A percentile compares a stretch with the other conserved stretches of the same genome.
phyloP scores from a whole-genome alignment of 1,140 invertebrate species.

The Linepithema humile region DNA sequence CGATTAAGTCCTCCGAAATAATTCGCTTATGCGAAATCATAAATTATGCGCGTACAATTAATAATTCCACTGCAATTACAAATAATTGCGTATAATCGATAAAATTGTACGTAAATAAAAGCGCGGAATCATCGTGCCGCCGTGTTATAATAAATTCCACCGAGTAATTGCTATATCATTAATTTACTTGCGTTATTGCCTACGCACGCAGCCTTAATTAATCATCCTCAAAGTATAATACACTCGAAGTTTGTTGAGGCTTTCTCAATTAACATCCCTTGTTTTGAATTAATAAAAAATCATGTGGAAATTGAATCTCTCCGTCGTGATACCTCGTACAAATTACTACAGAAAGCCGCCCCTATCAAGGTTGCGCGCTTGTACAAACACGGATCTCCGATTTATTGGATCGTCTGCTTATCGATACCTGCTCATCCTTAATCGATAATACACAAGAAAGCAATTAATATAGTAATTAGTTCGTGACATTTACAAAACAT shows the following conservation, averaged over 20 bases:
- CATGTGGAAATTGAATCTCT: conserved; percentile 22
- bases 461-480: conserved; percentile 81
- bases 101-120: neutral
- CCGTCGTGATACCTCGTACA: conserved; percentile 25
- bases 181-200: conserved; percentile 50
- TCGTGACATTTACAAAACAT: conserved; percentile 69
- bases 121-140: neutral
- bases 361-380: conserved; percentile 25
- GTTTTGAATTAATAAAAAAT: conserved; percentile 54
- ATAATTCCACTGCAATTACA: neutral
- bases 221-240: conserved; percentile 31
- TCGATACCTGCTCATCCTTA: conserved; percentile 42
- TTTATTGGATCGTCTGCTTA: conserved; percentile 19
- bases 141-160: conserved; percentile 17
- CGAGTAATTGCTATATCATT: conserved; percentile 52
- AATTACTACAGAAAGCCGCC: conserved; percentile 33
- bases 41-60: neutral
- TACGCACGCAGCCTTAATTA: conserved; percentile 53
- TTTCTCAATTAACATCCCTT: conserved; percentile 50
- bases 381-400: conserved; percentile 8
- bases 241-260: neutral
- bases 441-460: conserved; percentile 71
- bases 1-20: conserved; percentile 24
- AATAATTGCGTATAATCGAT: conserved; percentile 43
- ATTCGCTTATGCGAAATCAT: neutral